A percentile compares a stretch with the other conserved stretches of the same genome.
Evolutionary conservation across 1,140 invertebrate genomes (phyloP).

Genomic region (Nilaparvata lugens): DNA sequence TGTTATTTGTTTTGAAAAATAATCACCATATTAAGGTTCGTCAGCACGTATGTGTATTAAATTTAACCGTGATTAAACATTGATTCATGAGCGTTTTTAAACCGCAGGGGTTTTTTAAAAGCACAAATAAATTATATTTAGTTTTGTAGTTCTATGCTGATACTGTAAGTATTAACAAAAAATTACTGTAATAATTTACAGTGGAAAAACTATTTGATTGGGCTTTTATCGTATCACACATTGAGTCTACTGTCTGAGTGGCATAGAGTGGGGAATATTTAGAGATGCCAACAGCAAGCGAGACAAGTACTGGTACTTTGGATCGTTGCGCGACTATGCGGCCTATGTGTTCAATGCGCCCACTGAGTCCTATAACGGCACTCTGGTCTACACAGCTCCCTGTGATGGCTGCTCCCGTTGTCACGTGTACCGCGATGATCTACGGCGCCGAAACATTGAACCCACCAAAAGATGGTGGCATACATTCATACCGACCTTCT

Average conservation of each 20-base stretch:
- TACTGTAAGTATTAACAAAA: too few species aligned
- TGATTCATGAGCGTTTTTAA: too few species aligned
- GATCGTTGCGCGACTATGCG: constrained; percentile 57
- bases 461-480: constrained; percentile 41
- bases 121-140: too few species aligned
- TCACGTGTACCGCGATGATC: constrained; percentile 32
- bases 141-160: too few species aligned
- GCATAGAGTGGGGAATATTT: constrained; percentile 75
- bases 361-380: constrained; percentile 54
- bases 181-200: too few species aligned
- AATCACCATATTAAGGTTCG: too few species aligned
- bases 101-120: too few species aligned
- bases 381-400: constrained; percentile 62
- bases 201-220: too few species aligned
- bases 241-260: constrained; percentile 70
- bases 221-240: too few species aligned
- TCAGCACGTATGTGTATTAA: too few species aligned
- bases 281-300: constrained; percentile 61
- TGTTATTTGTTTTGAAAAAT: too few species aligned
- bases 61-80: too few species aligned
- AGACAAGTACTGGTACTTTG: constrained; percentile 84
- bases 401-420: constrained; percentile 80
- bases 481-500: constrained; percentile 36
- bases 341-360: constrained; percentile 49
- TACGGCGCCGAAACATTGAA: constrained; percentile 20